phyloP scores from a whole-genome alignment of 2,888 invertebrate genomes.

The Gisinianus flammeolus region DNA sequence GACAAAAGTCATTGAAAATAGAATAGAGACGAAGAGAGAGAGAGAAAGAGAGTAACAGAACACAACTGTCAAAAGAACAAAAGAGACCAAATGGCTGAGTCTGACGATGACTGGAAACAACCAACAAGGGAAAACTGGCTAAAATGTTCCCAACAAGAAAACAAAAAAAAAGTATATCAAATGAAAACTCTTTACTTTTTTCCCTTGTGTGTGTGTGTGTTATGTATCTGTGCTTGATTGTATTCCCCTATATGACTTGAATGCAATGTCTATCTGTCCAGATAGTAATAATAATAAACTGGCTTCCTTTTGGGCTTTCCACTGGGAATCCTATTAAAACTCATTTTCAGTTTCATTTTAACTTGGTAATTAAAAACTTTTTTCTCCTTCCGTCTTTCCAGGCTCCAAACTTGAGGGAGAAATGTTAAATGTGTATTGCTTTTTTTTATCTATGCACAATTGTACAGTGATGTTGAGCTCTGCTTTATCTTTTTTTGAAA shows the following conservation, averaged over 20 bases:
- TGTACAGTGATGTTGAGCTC: too few species aligned
- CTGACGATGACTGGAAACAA: constrained; percentile 32
- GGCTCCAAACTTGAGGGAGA: background rate
- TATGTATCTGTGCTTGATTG: too few species aligned
- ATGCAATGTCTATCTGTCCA: too few species aligned
- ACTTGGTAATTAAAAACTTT: background rate
- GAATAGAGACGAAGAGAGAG: background rate
- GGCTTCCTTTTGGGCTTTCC: background rate
- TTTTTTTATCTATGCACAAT: too few species aligned
- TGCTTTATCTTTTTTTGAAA: too few species aligned
- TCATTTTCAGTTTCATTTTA: background rate
- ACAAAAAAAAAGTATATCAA: constrained; percentile 30
- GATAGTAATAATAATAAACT: background rate
- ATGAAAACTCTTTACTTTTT: background rate
- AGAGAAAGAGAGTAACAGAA: constrained; percentile 20
- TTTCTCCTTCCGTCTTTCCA: background rate
- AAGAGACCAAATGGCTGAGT: constrained; percentile 33
- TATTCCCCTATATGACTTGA: too few species aligned
- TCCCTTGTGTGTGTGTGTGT: background rate
- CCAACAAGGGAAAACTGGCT: constrained; percentile 33
- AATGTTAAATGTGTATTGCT: background rate
- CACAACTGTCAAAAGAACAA: constrained; percentile 39
- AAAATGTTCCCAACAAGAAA: constrained; percentile 32
- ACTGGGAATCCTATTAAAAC: background rate
- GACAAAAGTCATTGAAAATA: constrained; percentile 34